Conservation (phyloP, 1,140 invertebrate genomes). For the Drosophila hydei region DNA sequence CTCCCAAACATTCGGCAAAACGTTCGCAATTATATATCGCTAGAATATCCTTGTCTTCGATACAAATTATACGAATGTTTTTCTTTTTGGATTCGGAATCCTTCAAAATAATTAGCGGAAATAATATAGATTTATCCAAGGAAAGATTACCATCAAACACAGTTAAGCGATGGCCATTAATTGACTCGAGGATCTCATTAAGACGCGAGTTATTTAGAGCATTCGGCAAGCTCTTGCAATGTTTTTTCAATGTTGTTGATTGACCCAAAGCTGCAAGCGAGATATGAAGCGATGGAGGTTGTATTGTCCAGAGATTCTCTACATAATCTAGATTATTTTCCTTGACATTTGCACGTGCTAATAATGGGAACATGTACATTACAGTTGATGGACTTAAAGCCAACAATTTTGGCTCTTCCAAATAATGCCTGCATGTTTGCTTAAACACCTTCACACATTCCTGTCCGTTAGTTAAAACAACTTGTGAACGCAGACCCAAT, state of each 20-base stretch:
- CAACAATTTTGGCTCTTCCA: conserved; percentile 53
- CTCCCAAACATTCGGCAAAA: conserved; percentile 91
- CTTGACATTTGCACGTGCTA: conserved; percentile 19
- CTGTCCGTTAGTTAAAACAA: conserved; percentile 35
- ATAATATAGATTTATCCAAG: conserved; percentile 57
- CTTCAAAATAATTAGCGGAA: conserved; percentile 60
- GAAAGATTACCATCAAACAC: conserved; percentile 53
- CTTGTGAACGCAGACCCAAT: conserved; percentile 47
- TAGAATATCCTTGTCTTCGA: conserved; percentile 58
- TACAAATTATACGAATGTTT: conserved; percentile 56
- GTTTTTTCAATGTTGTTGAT: conserved; percentile 17
- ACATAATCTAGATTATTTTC: conserved; percentile 20
- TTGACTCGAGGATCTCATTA: conserved; percentile 28
- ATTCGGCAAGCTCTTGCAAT: conserved; percentile 22
- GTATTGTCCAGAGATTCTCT: conserved; percentile 7
- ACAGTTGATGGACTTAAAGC: conserved; percentile 19
- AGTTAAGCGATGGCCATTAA: conserved; percentile 49
- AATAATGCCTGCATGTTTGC: conserved; percentile 55
- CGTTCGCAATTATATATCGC: conserved; percentile 63
- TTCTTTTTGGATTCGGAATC: conserved; percentile 43
- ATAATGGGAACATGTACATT: conserved; percentile 44
- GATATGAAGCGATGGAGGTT: conserved; percentile 19
- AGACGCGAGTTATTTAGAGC: conserved; percentile 5
- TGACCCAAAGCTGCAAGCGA: conserved; percentile 20
- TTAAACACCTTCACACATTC: conserved; percentile 60